Conservation (phyloP, 2,113 vertebrate species). For the Jaculus jaculus region DNA sequence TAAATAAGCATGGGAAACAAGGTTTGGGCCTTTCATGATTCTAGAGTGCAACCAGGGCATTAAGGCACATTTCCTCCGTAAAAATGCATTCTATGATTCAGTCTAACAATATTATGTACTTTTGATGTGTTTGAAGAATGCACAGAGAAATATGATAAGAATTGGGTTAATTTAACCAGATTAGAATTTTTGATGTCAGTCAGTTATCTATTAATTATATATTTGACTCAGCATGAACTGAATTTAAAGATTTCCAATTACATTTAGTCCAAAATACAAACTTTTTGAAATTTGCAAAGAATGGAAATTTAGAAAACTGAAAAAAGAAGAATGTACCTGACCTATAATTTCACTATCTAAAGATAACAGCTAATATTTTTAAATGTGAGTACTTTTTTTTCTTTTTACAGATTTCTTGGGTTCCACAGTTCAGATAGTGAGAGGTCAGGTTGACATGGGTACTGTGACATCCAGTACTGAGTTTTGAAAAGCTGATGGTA, state of each 20-base stretch:
- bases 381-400: neutral
- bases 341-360: slow-evolving; percentile 1
- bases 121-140: neutral
- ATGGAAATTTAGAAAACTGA: slow-evolving; percentile 21
- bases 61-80: neutral
- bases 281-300: neutral
- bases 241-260: neutral
- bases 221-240: neutral
- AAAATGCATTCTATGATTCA: neutral
- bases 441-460: neutral
- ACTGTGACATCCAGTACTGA: neutral
- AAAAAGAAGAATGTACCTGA: slow-evolving; percentile 6
- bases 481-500: neutral
- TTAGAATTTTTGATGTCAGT: neutral
- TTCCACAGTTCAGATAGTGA: neutral
- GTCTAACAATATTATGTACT: neutral
- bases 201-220: neutral
- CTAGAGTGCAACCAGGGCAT: neutral
- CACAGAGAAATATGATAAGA: neutral
- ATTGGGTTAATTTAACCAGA: neutral
- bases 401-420: neutral
- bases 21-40: neutral
- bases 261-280: neutral
- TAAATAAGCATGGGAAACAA: neutral
- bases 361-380: slow-evolving; percentile 11